Base-by-base conservation (phyloP, 1,140 invertebrate genomes). In the Bombus cullumanus region DNA sequence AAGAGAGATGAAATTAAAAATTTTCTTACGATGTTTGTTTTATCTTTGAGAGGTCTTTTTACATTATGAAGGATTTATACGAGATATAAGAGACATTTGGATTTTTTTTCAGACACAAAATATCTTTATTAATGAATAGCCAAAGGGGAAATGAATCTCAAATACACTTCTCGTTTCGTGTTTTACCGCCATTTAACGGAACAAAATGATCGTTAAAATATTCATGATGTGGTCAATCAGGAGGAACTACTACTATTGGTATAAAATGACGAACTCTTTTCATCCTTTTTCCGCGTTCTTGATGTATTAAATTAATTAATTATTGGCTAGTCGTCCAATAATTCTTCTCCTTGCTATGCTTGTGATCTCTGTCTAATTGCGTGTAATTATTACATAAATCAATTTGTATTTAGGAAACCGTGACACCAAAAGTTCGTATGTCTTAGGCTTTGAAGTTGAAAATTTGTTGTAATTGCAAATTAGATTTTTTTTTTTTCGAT, bases 31-130 rank as follows among this genome's bases (percentile, higher is more conserved):
- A 22, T 22, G 1, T 34, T 10, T 3, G 34, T 22, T 34, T 34
- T 18, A 18, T 15, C 0, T 6, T 53, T 6, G 5, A 53, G 15
- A 18, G 15, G 2, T 0, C 0, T 18, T 22, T 22, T 22, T 34
- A 9, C 3, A 22, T 34, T 22, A 1, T 1, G 8, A 68, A 37
- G 25, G 1, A 25, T 68, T 4, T 68, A 10, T 37, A 34, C 34
- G 34, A 34, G 22, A 37, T 10, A 22, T 10, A 25, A 68, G 22
- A 31, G n/a, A 15, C 13, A 64, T 64, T 64, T 64, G n/a, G 3
- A 22, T 22, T 3, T 10, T 22, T 22, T 10, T 37, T 37, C 18
- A 25, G 34, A 10, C 2, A 28, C 1, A n/a, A 72, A 41, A n/a
- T 72, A 9, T 5, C 12, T 31, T 22, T 2, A 13, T 34, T 75